Evolutionary conservation across 2,797 vertebrate species (phyloP).

Genomic region (Pantherophis vulpinus): DNA sequence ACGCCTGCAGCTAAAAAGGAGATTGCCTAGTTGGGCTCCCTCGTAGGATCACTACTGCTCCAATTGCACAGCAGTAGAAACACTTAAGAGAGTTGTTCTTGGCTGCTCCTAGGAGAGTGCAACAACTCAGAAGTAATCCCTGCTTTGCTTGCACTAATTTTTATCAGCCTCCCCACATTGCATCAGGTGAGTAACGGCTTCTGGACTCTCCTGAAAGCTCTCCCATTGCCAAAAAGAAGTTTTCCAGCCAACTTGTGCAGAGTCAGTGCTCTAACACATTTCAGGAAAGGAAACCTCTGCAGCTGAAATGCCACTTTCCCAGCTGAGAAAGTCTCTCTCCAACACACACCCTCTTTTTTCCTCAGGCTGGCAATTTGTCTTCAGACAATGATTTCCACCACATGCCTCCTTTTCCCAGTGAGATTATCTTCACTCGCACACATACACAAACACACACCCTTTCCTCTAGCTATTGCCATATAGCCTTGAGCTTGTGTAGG

Average conservation of each 20-base stretch:
- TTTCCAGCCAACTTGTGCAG: not conserved
- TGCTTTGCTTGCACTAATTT: not conserved
- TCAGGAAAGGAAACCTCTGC: not conserved
- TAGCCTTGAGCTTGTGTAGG: not conserved
- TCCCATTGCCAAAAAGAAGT: not conserved
- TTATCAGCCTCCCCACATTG: not conserved
- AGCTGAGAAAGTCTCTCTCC: not conserved
- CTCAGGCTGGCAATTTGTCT: constrained; percentile 9
- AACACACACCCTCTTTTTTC: not conserved
- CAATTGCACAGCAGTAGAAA: not conserved
- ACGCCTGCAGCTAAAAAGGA: not conserved
- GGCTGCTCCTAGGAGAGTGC: not conserved
- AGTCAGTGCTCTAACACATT: not conserved
- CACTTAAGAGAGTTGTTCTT: not conserved
- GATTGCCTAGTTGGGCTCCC: not conserved
- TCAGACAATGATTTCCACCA: constrained; percentile 9
- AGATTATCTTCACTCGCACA: not conserved
- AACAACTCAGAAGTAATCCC: not conserved
- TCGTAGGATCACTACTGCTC: not conserved
- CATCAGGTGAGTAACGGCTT: constrained; percentile 3
- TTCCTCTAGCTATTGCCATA: not conserved
- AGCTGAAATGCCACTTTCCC: not conserved
- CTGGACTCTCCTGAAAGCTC: not conserved
- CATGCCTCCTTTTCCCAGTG: not conserved
- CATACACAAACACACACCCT: not conserved